phyloP scores from a whole-genome alignment of 2,113 vertebrate genomes.

The Pampusana beccarii region DNA sequence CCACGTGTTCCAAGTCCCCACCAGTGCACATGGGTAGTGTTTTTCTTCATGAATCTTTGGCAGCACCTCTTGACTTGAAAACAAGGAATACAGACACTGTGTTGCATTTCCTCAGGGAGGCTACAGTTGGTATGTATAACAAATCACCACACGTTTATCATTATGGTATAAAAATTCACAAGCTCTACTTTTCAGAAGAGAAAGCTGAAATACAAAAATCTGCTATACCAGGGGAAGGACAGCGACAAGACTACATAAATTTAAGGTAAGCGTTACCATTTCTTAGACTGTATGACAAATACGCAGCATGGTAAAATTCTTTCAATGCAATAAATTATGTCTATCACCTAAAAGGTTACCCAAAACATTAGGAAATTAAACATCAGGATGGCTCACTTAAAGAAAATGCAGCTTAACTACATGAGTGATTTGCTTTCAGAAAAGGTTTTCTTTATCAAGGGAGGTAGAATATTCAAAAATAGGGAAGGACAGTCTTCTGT shows the following conservation, averaged over 20 bases:
- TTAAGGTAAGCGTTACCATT: background rate
- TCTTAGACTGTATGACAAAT: background rate
- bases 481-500: background rate
- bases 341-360: background rate
- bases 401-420: background rate
- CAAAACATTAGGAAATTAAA: background rate
- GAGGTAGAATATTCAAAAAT: background rate
- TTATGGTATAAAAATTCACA: conserved; percentile 52
- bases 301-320: background rate
- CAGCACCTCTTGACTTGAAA: conserved; percentile 89
- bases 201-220: conserved; percentile 17
- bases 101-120: conserved; percentile 59
- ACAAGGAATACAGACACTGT: conserved; percentile 68
- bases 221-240: background rate
- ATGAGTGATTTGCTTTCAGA: background rate
- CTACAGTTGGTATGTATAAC: conserved; percentile 48
- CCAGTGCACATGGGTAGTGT: conserved; percentile 93
- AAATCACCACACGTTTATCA: conserved; percentile 50
- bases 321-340: background rate
- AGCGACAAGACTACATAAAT: background rate
- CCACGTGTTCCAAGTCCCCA: conserved; percentile 99
- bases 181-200: conserved; percentile 22
- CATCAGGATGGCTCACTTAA: background rate
- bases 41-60: conserved; percentile 89
- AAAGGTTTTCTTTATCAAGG: background rate